Conservation (phyloP, 2,888 invertebrate species). For the Helicoverpa assulta region DNA sequence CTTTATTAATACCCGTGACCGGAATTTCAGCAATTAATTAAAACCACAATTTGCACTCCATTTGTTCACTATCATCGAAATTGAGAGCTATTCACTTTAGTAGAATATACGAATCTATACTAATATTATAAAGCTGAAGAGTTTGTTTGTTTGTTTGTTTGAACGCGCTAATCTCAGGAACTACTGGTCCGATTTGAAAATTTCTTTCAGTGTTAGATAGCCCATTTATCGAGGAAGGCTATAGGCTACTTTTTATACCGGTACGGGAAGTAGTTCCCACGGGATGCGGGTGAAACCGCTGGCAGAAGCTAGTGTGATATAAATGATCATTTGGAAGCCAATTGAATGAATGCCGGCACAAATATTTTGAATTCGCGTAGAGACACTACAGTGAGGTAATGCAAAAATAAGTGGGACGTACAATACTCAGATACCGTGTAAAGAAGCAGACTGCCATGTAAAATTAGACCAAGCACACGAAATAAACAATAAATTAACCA, state of each 20-base stretch:
- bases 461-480: constrained; percentile 2
- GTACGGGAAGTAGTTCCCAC: too few species aligned
- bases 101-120: constrained; percentile 2
- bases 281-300: too few species aligned
- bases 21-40: constrained; percentile 44
- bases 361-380: constrained; percentile 2
- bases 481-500: constrained; percentile 13
- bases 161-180: too few species aligned
- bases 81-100: neutral
- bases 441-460: neutral
- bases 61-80: constrained; percentile 34
- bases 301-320: too few species aligned
- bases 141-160: too few species aligned
- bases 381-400: neutral
- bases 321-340: constrained; percentile 20
- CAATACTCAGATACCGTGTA: neutral
- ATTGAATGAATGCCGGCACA: neutral
- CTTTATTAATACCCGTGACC: constrained; percentile 37
- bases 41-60: constrained; percentile 46
- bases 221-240: too few species aligned
- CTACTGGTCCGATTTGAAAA: too few species aligned
- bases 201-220: too few species aligned
- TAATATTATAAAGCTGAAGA: too few species aligned
- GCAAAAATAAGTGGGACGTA: neutral
- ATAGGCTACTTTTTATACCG: too few species aligned